phyloP scores from a whole-genome alignment of 2,888 invertebrate genomes.

The Cryptus viduatorius region DNA sequence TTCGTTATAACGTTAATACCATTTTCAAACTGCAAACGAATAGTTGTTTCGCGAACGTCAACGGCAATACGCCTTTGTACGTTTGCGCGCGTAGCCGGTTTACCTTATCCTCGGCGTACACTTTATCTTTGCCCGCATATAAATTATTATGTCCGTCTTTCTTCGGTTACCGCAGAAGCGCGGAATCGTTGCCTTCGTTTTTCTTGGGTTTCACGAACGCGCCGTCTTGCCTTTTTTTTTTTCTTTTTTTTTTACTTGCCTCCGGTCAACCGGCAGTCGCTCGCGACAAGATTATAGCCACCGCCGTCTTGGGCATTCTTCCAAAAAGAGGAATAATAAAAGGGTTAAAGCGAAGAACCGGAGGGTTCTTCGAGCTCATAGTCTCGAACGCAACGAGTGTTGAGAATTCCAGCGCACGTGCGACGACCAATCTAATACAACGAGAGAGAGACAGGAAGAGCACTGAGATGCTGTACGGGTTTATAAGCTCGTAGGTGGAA shows the following conservation, averaged over 20 bases:
- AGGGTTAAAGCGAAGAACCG: neutral
- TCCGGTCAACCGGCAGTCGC: constrained; percentile 52
- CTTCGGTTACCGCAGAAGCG: constrained; percentile 52
- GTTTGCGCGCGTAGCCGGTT: neutral
- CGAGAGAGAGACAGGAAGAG: neutral
- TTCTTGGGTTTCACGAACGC: constrained; percentile 44
- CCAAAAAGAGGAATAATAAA: constrained; percentile 51
- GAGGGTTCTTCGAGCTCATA: constrained; percentile 30
- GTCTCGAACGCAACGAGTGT: constrained; percentile 13
- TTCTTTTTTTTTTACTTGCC: neutral
- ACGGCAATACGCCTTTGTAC: constrained; percentile 5
- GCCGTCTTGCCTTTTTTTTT: neutral
- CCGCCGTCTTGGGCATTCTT: constrained; percentile 26
- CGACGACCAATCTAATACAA: constrained; percentile 45
- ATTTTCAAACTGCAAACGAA: constrained; percentile 15
- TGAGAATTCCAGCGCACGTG: constrained; percentile 59
- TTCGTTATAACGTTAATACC: constrained; percentile 14
- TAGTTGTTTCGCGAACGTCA: constrained; percentile 3
- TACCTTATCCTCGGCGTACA: neutral
- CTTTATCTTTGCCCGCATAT: neutral
- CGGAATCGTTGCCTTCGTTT: constrained; percentile 45
- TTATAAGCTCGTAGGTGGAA: constrained; percentile 75
- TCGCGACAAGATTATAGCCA: constrained; percentile 66
- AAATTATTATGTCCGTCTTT: constrained; percentile 39
- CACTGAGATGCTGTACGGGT: constrained; percentile 19